Percentiles rank a stretch among this genome's conserved stretches.
Conservation (phyloP, 2,888 invertebrate genomes). For the Netelia virgata region DNA sequence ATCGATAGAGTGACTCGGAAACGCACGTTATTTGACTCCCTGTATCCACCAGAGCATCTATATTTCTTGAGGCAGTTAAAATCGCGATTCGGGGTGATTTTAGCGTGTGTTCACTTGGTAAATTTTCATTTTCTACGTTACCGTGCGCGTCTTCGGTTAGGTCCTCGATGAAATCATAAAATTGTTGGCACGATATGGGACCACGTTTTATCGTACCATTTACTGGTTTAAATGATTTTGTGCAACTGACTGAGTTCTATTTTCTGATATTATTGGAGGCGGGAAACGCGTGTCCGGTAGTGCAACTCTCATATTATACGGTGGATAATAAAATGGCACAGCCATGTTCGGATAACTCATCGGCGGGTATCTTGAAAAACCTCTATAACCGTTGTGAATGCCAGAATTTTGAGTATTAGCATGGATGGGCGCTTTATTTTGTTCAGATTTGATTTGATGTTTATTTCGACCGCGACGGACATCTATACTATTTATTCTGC, state of each 20-base stretch:
- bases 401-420: neutral
- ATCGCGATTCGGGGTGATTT: no score
- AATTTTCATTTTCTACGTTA: no score
- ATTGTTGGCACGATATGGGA: no score
- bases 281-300: neutral
- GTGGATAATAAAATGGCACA: neutral
- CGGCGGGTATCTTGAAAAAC: neutral
- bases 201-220: no score
- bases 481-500: neutral
- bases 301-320: neutral
- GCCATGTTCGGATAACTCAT: neutral
- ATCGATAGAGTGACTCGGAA: slow-evolving; percentile 22
- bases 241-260: neutral
- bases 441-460: neutral
- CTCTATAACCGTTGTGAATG: neutral
- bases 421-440: neutral
- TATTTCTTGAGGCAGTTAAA: no score
- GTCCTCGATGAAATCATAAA: no score
- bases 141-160: no score
- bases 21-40: slow-evolving; percentile 47
- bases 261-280: neutral
- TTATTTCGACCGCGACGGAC: neutral
- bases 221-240: neutral
- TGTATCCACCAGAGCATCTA: no score
- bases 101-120: neutral